These are phyloP conservation scores for Idaea dimidiata DNA, from an alignment of 2,888 invertebrate genomes.

Conservation along the genomic window DNA sequence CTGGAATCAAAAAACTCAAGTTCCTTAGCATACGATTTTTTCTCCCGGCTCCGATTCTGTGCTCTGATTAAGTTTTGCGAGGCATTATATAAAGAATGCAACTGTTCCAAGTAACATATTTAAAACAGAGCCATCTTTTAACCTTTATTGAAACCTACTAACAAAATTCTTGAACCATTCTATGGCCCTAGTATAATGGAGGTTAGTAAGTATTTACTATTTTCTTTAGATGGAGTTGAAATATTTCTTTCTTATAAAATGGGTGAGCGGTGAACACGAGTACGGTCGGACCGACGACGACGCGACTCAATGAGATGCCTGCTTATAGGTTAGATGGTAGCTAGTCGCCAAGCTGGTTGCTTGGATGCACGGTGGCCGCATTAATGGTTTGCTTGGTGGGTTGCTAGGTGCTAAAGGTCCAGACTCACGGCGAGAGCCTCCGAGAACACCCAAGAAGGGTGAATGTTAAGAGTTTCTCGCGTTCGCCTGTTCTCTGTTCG, in stretches of 20 bases:
- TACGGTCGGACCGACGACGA: too few relatives aligned
- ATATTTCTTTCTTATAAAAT: neutral
- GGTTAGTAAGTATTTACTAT: neutral
- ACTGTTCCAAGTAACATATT: neutral
- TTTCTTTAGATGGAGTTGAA: constrained; percentile 4
- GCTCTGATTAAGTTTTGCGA: too few relatives aligned
- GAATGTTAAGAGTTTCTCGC: constrained; percentile 3
- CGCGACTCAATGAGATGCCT: too few relatives aligned
- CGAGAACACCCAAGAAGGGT: too few relatives aligned
- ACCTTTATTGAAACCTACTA: neutral
- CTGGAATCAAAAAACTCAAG: neutral
- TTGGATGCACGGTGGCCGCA: too few relatives aligned
- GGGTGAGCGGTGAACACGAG: too few relatives aligned
- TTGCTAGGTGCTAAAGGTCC: too few relatives aligned
- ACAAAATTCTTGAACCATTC: neutral
- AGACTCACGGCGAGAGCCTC: too few relatives aligned
- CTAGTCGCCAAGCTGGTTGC: too few relatives aligned
- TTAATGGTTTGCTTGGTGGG: too few relatives aligned
- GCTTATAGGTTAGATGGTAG: too few relatives aligned
- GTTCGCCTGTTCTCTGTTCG: constrained; percentile 8
- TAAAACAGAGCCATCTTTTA: constrained; percentile 11
- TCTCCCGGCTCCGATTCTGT: neutral
- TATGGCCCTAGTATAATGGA: neutral
- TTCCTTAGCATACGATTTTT: too few relatives aligned
- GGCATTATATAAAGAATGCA: neutral